These are phyloP conservation scores for Cyclura pinguis DNA, from an alignment of 2,797 vertebrate species.

Conservation along the genomic window DNA sequence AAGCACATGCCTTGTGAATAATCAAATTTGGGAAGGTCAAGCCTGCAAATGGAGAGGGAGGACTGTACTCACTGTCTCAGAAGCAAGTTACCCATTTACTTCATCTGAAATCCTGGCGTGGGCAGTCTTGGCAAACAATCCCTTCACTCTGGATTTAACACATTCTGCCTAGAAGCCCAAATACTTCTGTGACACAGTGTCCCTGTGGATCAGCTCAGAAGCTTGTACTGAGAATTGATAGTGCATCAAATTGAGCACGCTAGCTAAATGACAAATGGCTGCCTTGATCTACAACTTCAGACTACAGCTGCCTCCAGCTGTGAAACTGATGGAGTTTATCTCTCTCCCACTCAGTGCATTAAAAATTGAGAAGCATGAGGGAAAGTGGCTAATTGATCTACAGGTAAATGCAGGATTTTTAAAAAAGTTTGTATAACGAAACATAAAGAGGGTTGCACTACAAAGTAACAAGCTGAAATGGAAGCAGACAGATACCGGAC, in stretches of 20 bases:
- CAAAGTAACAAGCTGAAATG: not conserved
- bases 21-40: too few species aligned
- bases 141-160: not conserved
- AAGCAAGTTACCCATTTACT: not conserved
- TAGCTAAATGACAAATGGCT: constrained; percentile 17
- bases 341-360: not conserved
- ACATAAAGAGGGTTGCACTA: not conserved
- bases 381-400: not conserved
- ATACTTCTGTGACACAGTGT: not conserved
- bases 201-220: not conserved
- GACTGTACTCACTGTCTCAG: too few species aligned
- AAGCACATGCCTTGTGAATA: too few species aligned
- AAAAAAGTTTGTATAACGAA: not conserved
- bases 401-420: not conserved
- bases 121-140: not conserved
- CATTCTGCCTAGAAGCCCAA: not conserved
- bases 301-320: not conserved
- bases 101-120: not conserved
- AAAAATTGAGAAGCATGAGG: not conserved
- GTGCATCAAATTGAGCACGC: not conserved
- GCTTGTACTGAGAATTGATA: not conserved
- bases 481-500: not conserved
- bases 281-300: constrained; percentile 6
- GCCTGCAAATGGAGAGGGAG: too few species aligned
- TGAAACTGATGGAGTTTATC: not conserved